A percentile compares a stretch with the other conserved stretches of the same genome.
phyloP scores from a whole-genome alignment of 2,888 invertebrate genomes.

The Diogma glabrata region DNA sequence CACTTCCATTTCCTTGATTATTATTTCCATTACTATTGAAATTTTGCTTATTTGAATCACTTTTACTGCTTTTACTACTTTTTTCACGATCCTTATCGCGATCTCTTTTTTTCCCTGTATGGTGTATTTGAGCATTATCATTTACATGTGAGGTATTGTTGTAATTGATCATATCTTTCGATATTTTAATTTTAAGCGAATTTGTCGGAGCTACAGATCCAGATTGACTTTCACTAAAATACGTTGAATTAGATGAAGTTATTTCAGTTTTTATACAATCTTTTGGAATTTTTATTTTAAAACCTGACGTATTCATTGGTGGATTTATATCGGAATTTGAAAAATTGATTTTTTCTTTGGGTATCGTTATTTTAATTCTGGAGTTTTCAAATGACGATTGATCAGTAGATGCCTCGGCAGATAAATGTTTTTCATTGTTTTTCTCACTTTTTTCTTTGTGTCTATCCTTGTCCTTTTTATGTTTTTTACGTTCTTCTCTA shows the following conservation, averaged over 20 bases:
- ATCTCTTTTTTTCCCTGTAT: conserved; percentile 28
- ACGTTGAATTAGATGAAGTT: conserved; percentile 12
- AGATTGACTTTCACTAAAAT: conserved; percentile 12
- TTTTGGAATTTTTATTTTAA: conserved; percentile 75
- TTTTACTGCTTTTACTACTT: conserved; percentile 23
- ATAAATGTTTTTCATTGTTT: background rate
- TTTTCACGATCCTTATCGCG: conserved; percentile 33
- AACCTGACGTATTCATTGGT: conserved; percentile 23
- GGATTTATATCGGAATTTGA: conserved; percentile 22
- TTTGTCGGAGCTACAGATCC: conserved; percentile 29
- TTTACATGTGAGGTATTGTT: conserved; percentile 17
- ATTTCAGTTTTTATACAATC: conserved; percentile 50
- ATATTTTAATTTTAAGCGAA: conserved; percentile 66
- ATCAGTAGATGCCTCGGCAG: background rate
- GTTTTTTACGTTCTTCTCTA: conserved; percentile 58
- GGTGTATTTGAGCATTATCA: background rate
- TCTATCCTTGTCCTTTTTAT: conserved; percentile 53
- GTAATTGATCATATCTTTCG: conserved; percentile 54
- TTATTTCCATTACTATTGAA: conserved; percentile 7
- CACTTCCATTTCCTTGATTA: conserved; percentile 4
- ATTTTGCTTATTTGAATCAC: conserved; percentile 3
- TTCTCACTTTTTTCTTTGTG: conserved; percentile 29
- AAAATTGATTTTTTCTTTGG: conserved; percentile 44
- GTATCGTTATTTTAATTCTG: conserved; percentile 43
- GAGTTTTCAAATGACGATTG: conserved; percentile 14